These are phyloP conservation scores for Urophycis tenuis DNA, from an alignment of 2,797 vertebrate genomes.

Conservation along the genomic window DNA sequence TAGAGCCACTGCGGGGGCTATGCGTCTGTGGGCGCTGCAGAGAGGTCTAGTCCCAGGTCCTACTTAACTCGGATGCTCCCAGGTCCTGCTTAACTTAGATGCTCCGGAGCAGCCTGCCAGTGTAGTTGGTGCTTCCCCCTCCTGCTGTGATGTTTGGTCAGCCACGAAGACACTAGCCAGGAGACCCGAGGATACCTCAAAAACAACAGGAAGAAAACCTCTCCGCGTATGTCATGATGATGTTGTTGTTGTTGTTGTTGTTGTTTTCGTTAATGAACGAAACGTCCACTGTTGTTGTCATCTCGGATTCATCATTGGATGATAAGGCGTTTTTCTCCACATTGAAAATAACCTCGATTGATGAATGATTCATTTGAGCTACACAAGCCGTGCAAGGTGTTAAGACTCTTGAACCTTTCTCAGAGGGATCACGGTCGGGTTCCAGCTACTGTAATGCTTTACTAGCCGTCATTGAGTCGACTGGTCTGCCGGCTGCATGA, in stretches of 20 bases:
- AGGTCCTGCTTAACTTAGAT: constrained; percentile 5
- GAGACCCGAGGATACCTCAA: constrained; percentile 19
- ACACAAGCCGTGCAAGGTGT: not conserved
- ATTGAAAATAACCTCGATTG: not conserved
- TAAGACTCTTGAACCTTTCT: no score
- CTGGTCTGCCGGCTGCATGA: not conserved
- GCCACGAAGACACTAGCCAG: not conserved
- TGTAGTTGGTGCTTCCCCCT: not conserved
- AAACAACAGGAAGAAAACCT: not conserved
- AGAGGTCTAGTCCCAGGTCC: constrained; percentile 19
- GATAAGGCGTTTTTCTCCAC: not conserved
- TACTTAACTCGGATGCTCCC: constrained; percentile 6
- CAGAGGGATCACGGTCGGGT: no score
- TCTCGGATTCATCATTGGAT: not conserved
- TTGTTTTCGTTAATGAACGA: not conserved
- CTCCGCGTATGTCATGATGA: not conserved
- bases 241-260: not conserved
- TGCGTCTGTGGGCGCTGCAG: constrained; percentile 59
- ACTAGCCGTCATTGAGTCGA: not conserved
- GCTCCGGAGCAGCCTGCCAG: not conserved
- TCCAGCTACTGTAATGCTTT: not conserved
- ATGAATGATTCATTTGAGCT: not conserved
- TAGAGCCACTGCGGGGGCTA: constrained; percentile 64
- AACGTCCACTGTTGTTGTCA: no score
- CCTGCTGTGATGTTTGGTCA: constrained; percentile 16